Evolutionary conservation across 2,888 invertebrate species (phyloP).

Genomic region (Aphelenchoides bicaudatus): DNA sequence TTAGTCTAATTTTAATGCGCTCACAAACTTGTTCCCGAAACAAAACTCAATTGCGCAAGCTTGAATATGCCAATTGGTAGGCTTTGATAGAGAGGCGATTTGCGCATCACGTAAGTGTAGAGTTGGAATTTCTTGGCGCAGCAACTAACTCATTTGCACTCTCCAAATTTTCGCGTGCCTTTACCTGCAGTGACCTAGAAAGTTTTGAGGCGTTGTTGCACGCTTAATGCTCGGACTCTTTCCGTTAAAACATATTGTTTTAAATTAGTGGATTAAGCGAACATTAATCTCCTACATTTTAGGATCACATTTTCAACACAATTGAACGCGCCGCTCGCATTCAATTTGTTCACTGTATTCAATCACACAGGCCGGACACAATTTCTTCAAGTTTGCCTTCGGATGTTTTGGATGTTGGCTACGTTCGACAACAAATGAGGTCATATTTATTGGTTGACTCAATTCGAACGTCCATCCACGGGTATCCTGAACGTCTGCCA

Average conservation of each 20-base stretch:
- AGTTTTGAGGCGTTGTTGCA: background rate
- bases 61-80: no score
- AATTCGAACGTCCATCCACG: constrained; percentile 82
- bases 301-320: constrained; percentile 87
- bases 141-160: background rate
- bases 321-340: constrained; percentile 75
- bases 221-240: background rate
- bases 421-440: constrained; percentile 71
- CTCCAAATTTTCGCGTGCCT: background rate
- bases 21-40: background rate
- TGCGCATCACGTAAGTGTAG: no score
- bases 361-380: constrained; percentile 66
- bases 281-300: constrained; percentile 59
- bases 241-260: background rate
- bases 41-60: no score
- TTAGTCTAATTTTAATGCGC: background rate
- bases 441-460: constrained; percentile 85
- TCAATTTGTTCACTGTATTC: constrained; percentile 80
- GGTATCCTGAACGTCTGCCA: constrained; percentile 85
- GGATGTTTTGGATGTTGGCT: constrained; percentile 74
- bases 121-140: no score
- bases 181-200: background rate
- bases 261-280: no score
- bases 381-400: constrained; percentile 14
- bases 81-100: no score